Base-by-base conservation (phyloP, 2,888 invertebrate species). In the Drosophila monieri region DNA sequence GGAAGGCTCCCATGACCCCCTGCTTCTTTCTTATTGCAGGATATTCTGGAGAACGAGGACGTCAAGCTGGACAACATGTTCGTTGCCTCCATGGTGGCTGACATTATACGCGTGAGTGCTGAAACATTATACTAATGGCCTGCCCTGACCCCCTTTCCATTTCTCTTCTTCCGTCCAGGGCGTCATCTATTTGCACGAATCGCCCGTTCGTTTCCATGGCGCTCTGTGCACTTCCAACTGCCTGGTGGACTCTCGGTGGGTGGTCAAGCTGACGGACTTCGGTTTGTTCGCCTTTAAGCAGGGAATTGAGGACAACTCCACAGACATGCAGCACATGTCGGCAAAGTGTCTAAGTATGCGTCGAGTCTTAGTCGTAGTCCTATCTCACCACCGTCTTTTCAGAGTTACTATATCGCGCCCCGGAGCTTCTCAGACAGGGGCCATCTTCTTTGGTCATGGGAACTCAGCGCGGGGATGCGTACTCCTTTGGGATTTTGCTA, bases 51-150 rank as follows among this genome's bases (percentile, higher is more conserved):
- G 90, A 98, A 99, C 90, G 97, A 97, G 89, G 98, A 99, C 90
- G 95, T 99, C 76, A 98, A 98, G 92, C 93, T 98, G 88, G 99
- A 99, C 92, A 96, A 96, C 89, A 97, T 99, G 96, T 99, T 99
- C 91, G 95, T 97, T 77, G 98, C 98, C 25, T 98, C 98, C 6
- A 94, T 99, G 74, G 96, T 98, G 12, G 97, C 96, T 58, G 99
- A 99, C 92, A 96, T 99, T 76, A 95, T 99, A 86, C 94, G 97
- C 93, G 98, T 98, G 93, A 94, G 94, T 92, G 75, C 80, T 84
- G 83, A 81, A 83, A 86, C 75, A 79, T 73, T 76, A 84, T 66
- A 81, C 86, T 84, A 84, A 84, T 85, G 79, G 80, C 59, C 47
- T 15, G 14, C 35, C n/a, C 35, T 35, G 35, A 49, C 27, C 46